These are phyloP conservation scores for Lordiphosa stackelbergi DNA, from an alignment of 1,140 invertebrate species.

Conservation along the genomic window DNA sequence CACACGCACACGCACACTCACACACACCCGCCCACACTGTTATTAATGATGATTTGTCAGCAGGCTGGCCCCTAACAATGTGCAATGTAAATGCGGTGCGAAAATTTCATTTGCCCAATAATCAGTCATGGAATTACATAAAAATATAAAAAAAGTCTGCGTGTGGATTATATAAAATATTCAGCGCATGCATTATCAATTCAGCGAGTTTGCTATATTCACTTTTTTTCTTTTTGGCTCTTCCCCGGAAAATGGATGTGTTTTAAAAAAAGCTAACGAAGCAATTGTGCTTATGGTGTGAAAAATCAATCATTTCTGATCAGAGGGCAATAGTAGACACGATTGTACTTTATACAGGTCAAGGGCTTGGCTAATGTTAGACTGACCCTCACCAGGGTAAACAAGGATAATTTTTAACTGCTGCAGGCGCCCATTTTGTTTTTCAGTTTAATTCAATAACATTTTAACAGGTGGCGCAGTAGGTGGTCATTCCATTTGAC, in stretches of 20 bases:
- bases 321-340: too few relatives aligned
- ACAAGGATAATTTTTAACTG: too few relatives aligned
- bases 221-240: conserved; percentile 4
- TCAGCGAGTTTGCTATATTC: conserved; percentile 15
- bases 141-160: conserved; percentile 17
- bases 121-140: conserved; percentile 52
- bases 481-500: too few relatives aligned
- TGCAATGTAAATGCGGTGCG: conserved; percentile 55
- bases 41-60: conserved; percentile 66
- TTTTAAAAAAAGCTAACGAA: conserved; percentile 57
- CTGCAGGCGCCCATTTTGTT: too few relatives aligned
- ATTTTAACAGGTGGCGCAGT: too few relatives aligned
- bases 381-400: too few relatives aligned
- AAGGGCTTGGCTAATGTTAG: too few relatives aligned
- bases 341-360: too few relatives aligned
- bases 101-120: conserved; percentile 60
- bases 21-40: conserved; percentile 5
- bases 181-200: conserved; percentile 50
- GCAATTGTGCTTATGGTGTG: conserved; percentile 34
- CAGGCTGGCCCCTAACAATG: conserved; percentile 44
- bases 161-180: conserved; percentile 48
- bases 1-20: conserved; percentile 11
- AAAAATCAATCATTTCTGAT: not conserved
- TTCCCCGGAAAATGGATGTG: conserved; percentile 24
- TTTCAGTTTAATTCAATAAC: too few relatives aligned